Percentiles rank a stretch among this genome's conserved stretches.
Evolutionary conservation across 2,888 invertebrate genomes (phyloP).

Genomic region (Dryadula phaetusa): DNA sequence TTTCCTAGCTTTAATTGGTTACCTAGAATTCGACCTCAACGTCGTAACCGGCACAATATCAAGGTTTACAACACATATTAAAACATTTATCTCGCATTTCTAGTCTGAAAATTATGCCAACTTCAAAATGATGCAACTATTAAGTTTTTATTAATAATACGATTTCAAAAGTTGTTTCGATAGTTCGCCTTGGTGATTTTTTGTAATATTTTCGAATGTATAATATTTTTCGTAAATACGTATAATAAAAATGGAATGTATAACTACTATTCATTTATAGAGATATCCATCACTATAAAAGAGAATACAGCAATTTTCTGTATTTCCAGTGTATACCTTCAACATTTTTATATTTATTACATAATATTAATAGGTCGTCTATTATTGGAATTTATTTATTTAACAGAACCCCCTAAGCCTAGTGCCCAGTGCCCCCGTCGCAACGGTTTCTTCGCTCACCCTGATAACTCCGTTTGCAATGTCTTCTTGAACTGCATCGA

Average conservation of each 20-base stretch:
- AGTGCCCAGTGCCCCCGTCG: slow-evolving; percentile 90
- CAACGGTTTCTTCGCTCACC: slow-evolving; percentile 96
- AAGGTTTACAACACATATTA: slow-evolving; percentile 47
- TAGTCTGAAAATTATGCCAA: slow-evolving; percentile 49
- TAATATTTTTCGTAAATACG: slow-evolving; percentile 28
- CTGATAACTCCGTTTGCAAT: slow-evolving; percentile 91
- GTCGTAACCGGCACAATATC: slow-evolving; percentile 35
- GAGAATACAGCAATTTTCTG: too few relatives aligned
- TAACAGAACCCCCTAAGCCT: slow-evolving; percentile 89
- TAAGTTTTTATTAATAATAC: slow-evolving; percentile 47
- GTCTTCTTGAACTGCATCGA: slow-evolving; percentile 95
- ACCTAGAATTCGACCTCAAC: slow-evolving; percentile 39
- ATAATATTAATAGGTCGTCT: too few relatives aligned
- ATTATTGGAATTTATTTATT: slow-evolving; percentile 15
- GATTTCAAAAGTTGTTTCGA: slow-evolving; percentile 55
- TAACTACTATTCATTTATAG: too few relatives aligned
- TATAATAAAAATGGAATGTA: too few relatives aligned
- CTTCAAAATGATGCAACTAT: slow-evolving; percentile 46
- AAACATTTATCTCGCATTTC: slow-evolving; percentile 47
- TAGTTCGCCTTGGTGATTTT: slow-evolving; percentile 50
- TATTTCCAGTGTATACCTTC: too few relatives aligned
- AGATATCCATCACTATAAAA: too few relatives aligned
- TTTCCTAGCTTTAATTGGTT: slow-evolving; percentile 41
- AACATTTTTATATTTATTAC: too few relatives aligned
- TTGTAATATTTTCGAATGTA: slow-evolving; percentile 46